Conservation (phyloP, 1,140 invertebrate genomes). For the Bombus sibiricus region DNA sequence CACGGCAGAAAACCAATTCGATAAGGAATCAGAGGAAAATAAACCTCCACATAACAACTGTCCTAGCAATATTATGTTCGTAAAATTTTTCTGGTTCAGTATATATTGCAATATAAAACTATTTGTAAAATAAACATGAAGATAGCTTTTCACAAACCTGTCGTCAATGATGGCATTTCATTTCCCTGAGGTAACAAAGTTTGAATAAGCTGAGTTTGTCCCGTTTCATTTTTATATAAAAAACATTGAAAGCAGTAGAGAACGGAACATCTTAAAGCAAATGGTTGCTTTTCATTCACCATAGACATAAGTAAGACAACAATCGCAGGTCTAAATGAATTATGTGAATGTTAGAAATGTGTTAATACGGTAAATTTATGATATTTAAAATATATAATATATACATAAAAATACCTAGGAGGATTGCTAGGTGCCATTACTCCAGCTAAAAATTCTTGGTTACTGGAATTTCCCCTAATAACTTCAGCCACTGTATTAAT, state of each 20-base stretch:
- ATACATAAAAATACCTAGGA: constrained; percentile 85
- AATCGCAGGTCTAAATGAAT: constrained; percentile 89
- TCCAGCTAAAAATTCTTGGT: constrained; percentile 96
- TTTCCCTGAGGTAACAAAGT: constrained; percentile 94
- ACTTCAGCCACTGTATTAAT: constrained; percentile 98
- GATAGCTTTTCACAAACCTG: constrained; percentile 70
- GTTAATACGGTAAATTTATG: background rate
- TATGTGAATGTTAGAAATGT: constrained; percentile 14
- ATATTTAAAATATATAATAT: background rate
- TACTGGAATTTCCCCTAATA: constrained; percentile 93
- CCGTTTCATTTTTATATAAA: constrained; percentile 95
- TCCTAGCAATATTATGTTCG: constrained; percentile 82
- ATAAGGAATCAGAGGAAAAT: constrained; percentile 95
- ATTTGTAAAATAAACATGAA: background rate
- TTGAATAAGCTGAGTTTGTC: constrained; percentile 93
- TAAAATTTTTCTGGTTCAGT: constrained; percentile 35
- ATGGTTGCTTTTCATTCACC: constrained; percentile 99
- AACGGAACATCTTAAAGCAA: constrained; percentile 95
- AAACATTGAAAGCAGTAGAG: constrained; percentile 99
- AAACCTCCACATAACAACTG: constrained; percentile 97
- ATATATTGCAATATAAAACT: background rate
- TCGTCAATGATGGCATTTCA: constrained; percentile 87
- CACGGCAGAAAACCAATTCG: constrained; percentile 98
- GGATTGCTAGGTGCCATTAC: constrained; percentile 97
- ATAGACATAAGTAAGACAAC: constrained; percentile 98